A percentile compares a stretch with the other conserved stretches of the same genome.
Evolutionary conservation across 1,140 invertebrate genomes (phyloP).

Genomic region (Stratiolaelaps scimitus): DNA sequence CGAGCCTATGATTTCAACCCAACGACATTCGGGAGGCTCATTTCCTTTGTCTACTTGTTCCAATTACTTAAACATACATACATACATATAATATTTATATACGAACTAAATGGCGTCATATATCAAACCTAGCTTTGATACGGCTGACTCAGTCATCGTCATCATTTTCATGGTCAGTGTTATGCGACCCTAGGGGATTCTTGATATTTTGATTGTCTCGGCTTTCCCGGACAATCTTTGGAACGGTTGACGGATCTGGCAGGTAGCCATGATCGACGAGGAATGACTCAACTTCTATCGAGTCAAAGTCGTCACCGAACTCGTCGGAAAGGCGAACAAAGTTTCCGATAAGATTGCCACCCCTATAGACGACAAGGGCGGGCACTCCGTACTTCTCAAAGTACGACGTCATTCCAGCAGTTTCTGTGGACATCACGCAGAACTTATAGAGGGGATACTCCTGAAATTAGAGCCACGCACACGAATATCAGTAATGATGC

Average conservation of each 20-base stretch:
- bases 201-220: slow-evolving; percentile 26
- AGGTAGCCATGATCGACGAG: slow-evolving; percentile 53
- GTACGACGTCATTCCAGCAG: slow-evolving; percentile 28
- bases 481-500: too few relatives aligned
- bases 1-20: too few relatives aligned
- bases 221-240: slow-evolving; percentile 21
- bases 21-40: too few relatives aligned
- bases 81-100: too few relatives aligned
- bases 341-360: slow-evolving; percentile 76
- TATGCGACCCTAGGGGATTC: too few relatives aligned
- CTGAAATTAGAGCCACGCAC: slow-evolving; percentile 20
- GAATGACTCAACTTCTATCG: slow-evolving; percentile 75
- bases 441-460: slow-evolving; percentile 24
- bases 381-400: slow-evolving; percentile 59
- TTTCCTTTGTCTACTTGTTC: too few relatives aligned
- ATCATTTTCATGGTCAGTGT: slow-evolving; percentile 18
- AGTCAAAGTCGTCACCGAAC: slow-evolving; percentile 76
- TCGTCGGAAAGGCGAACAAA: slow-evolving; percentile 74
- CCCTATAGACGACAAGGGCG: slow-evolving; percentile 79
- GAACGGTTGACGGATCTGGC: slow-evolving; percentile 35
- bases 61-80: too few relatives aligned
- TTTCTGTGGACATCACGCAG: slow-evolving; percentile 21
- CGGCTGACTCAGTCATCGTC: slow-evolving; percentile 19
- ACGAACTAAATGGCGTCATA: too few relatives aligned
- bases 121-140: too few relatives aligned